Evolutionary conservation across 2,797 vertebrate species (phyloP).

Genomic region (Champsocephalus esox): DNA sequence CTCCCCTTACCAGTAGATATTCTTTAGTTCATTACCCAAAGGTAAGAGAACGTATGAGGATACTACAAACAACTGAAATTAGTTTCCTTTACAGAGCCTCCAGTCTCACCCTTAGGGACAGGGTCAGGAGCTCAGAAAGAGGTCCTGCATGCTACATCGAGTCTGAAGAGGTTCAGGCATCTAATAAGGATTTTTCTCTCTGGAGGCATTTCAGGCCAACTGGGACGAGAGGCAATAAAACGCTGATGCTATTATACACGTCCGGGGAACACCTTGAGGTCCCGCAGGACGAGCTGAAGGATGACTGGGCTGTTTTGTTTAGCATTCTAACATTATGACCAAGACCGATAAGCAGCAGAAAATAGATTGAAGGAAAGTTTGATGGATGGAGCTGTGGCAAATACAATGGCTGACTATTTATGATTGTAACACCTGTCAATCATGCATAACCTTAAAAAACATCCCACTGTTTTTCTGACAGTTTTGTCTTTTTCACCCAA

Average conservation of each 20-base stretch:
- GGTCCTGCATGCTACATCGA: neutral
- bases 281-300: constrained; percentile 14
- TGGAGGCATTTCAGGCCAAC: constrained; percentile 12
- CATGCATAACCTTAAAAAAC: constrained; percentile 12
- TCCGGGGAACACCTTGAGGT: neutral
- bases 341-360: neutral
- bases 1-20: neutral
- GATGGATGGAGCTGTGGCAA: constrained; percentile 16
- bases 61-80: constrained; percentile 5
- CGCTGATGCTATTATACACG: constrained; percentile 1
- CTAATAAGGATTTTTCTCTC: constrained; percentile 13
- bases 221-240: constrained; percentile 12
- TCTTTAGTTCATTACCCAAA: neutral
- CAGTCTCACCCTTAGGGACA: constrained; percentile 20
- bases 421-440: constrained; percentile 26
- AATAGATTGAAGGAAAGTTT: constrained; percentile 5
- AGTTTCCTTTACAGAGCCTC: constrained; percentile 10
- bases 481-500: constrained; percentile 15
- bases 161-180: constrained; percentile 1
- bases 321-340: neutral
- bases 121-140: neutral
- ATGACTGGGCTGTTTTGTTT: neutral
- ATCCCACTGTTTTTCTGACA: constrained; percentile 15
- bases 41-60: neutral
- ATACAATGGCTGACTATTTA: constrained; percentile 1